A percentile compares a stretch with the other conserved stretches of the same genome.
phyloP scores from a whole-genome alignment of 2,113 vertebrate species.

The Nycticebus coucang region DNA sequence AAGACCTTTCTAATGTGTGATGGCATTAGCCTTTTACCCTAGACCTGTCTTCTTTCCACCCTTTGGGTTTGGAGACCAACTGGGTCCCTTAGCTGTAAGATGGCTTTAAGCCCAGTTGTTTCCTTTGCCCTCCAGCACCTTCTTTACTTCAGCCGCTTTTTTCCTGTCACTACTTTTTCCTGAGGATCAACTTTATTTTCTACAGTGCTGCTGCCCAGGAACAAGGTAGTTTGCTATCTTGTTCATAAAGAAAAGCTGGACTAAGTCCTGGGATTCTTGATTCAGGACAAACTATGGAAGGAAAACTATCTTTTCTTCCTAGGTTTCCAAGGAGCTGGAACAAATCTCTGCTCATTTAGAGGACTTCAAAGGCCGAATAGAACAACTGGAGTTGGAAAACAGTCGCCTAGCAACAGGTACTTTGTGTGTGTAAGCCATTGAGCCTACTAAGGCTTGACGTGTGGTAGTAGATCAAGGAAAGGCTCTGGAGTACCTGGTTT shows the following conservation, averaged over 20 bases:
- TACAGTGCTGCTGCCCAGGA: conserved; percentile 1
- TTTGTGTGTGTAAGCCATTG: not conserved
- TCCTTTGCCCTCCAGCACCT: conserved; percentile 37
- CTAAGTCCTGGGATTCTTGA: conserved; percentile 40
- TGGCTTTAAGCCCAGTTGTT: not conserved
- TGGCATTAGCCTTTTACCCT: not conserved
- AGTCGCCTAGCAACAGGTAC: conserved; percentile 79
- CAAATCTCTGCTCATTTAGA: conserved; percentile 68
- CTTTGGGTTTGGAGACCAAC: conserved; percentile 37
- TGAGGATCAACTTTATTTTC: conserved; percentile 44
- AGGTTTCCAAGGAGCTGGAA: conserved; percentile 79
- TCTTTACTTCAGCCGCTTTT: conserved; percentile 45
- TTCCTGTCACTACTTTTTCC: conserved; percentile 27
- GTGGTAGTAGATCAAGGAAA: not conserved
- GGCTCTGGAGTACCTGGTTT: not conserved
- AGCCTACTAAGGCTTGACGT: not conserved
- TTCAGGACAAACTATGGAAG: conserved; percentile 15
- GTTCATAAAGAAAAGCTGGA: conserved; percentile 43
- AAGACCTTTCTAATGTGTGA: not conserved
- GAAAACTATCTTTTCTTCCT: conserved; percentile 51
- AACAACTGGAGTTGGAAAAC: conserved; percentile 80
- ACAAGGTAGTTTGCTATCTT: conserved; percentile 36
- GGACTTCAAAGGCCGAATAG: conserved; percentile 52
- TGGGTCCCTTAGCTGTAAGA: not conserved
- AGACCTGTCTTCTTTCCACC: not conserved